phyloP scores from a whole-genome alignment of 2,888 invertebrate genomes.

The Elaeidobius kamerunicus region DNA sequence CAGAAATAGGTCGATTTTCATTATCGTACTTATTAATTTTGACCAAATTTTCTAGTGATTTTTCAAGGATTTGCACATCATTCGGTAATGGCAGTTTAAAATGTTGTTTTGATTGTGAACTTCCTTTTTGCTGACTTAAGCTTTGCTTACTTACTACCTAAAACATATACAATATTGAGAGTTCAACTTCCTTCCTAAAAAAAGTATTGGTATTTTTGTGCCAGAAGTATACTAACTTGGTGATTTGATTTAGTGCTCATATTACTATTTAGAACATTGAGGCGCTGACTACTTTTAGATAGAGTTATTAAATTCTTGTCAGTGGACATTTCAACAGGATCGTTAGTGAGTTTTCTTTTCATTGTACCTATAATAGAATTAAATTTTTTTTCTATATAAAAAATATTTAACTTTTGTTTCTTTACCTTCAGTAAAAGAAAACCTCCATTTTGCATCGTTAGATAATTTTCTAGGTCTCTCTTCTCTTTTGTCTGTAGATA shows the following conservation, averaged over 20 bases:
- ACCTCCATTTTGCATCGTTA: conserved; percentile 41
- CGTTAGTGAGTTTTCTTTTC: conserved; percentile 45
- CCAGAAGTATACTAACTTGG: conserved; percentile 13
- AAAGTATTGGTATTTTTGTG: no score
- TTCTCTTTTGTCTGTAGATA: conserved; percentile 46
- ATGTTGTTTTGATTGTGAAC: neutral
- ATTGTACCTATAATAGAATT: conserved; percentile 31
- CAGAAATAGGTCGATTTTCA: conserved; percentile 28
- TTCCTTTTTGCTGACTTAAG: neutral
- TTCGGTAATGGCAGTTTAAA: conserved; percentile 14
- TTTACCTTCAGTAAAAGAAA: conserved; percentile 42
- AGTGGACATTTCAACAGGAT: conserved; percentile 34
- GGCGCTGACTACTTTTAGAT: conserved; percentile 35
- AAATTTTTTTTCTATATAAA: neutral
- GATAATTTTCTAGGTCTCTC: conserved; percentile 35
- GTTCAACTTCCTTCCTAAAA: no score
- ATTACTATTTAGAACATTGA: conserved; percentile 35
- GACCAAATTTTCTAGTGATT: conserved; percentile 40
- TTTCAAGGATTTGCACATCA: conserved; percentile 43
- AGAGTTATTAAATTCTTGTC: conserved; percentile 38
- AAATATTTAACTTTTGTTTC: neutral
- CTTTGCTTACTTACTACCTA: conserved; percentile 19
- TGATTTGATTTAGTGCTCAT: conserved; percentile 4
- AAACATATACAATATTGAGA: no score
- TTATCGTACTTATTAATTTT: conserved; percentile 34